These are phyloP conservation scores for Salvator merianae DNA, from an alignment of 2,113 vertebrate genomes.

Conservation along the genomic window DNA sequence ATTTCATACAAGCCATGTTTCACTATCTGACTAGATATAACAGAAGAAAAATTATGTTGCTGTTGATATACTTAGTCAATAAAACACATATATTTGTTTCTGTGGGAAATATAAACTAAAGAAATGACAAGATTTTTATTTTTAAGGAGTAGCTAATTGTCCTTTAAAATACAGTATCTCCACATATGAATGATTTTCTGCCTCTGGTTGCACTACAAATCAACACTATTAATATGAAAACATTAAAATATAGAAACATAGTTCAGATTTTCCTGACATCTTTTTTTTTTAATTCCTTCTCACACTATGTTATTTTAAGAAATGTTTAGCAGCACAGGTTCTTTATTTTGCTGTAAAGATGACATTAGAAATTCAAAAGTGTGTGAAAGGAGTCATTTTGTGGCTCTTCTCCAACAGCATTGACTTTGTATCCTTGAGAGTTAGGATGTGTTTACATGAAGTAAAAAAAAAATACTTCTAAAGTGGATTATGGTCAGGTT, in stretches of 20 bases:
- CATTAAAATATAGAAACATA: constrained; percentile 5
- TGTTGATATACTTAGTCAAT: constrained; percentile 52
- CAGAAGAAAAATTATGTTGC: constrained; percentile 60
- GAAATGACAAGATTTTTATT: not conserved
- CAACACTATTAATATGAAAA: not conserved
- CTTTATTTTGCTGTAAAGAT: not conserved
- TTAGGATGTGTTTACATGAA: too few relatives aligned
- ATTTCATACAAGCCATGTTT: constrained; percentile 40
- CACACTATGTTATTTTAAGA: not conserved
- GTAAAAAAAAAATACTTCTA: too few relatives aligned
- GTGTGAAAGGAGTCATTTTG: not conserved
- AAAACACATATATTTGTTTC: constrained; percentile 28
- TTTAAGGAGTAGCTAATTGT: not conserved
- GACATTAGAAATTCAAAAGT: not conserved
- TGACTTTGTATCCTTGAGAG: not conserved
- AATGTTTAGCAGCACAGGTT: not conserved
- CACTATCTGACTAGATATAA: constrained; percentile 32
- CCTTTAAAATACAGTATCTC: not conserved
- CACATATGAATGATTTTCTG: constrained; percentile 43
- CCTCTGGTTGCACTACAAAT: constrained; percentile 18
- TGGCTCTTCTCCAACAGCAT: not conserved
- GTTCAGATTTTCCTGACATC: not conserved
- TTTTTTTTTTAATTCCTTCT: not conserved
- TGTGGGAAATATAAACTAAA: constrained; percentile 4
- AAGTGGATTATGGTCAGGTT: too few relatives aligned